Evolutionary conservation across 2,797 vertebrate species (phyloP), one percentile per base, ranked within the genome.

Genomic region (Spinus pinus): DNA sequence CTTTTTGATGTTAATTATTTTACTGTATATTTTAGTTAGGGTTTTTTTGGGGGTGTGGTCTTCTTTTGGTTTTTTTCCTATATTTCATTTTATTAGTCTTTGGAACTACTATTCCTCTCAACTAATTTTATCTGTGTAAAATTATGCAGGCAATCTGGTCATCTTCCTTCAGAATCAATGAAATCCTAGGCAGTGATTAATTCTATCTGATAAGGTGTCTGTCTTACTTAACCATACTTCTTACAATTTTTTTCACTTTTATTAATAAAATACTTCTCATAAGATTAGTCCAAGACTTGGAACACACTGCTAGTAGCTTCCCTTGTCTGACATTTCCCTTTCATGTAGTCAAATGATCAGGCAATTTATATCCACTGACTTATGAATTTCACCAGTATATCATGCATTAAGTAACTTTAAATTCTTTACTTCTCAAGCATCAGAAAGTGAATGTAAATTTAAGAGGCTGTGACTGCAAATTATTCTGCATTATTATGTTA

Each of bases 31-130:
- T 35, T 39, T 49, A 61, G 7, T 31, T 42, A 24, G 20, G 10
- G 5, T 31, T 47, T 65, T 44, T 65, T 30, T 35, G 20, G 6
- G 5, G 17, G 5, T 25, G 7, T 14, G 18, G 7, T 15, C 42
- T 20, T 15, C 42, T 20, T 16, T 12, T 5, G 12, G 9, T 4
- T 8, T 44, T 44, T 7, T 5, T 9, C 0, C 5, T 16, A 10
- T 37, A 46, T 79, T 77, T 10, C 2, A 73, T 85, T 79, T 71
- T 30, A 23, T 27, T 84, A 16, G 2, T 57, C 10, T 50, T n/a
- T 71, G 14, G 9, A 91, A 42, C 4, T 53, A 28, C 9, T 86
- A n/a, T 46, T 60, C 4, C 14, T 86, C 6, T 84, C 27, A 81
- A 53, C 5, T 69, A 75, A 46, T 83, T 92, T 88, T 78, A 20